Percentiles rank a stretch among this genome's conserved stretches.
phyloP scores from a whole-genome alignment of 2,888 invertebrate species.

The Malachius bipustulatus region DNA sequence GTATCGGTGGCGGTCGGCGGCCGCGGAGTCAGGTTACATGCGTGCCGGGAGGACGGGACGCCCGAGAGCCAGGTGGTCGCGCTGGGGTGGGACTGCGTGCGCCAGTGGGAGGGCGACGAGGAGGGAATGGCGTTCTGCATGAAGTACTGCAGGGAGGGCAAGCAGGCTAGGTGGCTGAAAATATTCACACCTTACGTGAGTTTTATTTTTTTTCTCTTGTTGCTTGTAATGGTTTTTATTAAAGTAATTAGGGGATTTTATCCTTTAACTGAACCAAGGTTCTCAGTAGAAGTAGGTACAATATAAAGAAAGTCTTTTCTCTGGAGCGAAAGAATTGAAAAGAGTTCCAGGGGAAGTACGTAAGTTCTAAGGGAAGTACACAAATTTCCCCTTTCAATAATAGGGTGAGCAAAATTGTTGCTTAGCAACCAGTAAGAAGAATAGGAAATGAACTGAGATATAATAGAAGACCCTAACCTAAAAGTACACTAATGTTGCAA shows the following conservation, averaged over 20 bases:
- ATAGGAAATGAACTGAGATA: no score
- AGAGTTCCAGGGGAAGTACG: no score
- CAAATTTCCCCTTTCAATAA: no score
- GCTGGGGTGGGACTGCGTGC: conserved; percentile 72
- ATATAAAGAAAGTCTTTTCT: no score
- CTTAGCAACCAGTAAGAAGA: no score
- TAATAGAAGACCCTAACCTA: no score
- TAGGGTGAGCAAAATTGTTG: no score
- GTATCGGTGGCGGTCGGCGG: conserved; percentile 48
- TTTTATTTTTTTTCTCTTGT: conserved; percentile 22
- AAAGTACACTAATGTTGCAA: no score
- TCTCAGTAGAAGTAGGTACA: neutral
- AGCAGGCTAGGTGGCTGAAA: conserved; percentile 73
- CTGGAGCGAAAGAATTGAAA: no score
- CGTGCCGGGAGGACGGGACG: conserved; percentile 73
- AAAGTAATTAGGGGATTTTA: conserved; percentile 1
- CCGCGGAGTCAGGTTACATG: conserved; percentile 60
- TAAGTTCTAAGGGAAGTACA: no score
- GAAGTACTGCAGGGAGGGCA: conserved; percentile 70
- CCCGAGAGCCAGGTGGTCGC: conserved; percentile 65
- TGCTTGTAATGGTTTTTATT: neutral
- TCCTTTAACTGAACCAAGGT: neutral
- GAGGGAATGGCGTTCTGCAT: conserved; percentile 86
- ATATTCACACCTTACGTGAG: conserved; percentile 83
- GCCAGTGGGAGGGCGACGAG: conserved; percentile 82